Base-by-base conservation (phyloP, 2,797 vertebrate species). In the Octomys mimax region DNA sequence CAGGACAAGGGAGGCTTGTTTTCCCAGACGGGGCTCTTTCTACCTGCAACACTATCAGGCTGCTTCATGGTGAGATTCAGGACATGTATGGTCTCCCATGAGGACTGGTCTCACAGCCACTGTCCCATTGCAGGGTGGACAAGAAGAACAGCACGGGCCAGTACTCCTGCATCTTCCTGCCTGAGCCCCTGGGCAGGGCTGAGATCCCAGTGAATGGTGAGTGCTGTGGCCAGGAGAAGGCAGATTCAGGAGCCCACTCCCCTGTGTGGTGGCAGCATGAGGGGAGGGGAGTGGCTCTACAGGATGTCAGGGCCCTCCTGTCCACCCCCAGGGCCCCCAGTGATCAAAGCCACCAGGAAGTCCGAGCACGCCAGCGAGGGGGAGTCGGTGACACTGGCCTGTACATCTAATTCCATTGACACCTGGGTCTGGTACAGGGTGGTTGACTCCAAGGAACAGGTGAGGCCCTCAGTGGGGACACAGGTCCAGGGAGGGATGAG, bases 311-410 rank as follows among this genome's bases (percentile, higher is more conserved):
- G 54, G 36, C 16, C n/a, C 62, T 24, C 22, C 19, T 1, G 1
- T n/a, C 0, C 4, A n/a, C 24, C 0, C 0, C 0, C 90, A 99
- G 99, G 98, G 7, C 0, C 21, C 2, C 99, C 99, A 9, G 98
- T 98, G 5, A 98, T 99, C 36, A 13, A 0, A 0, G 98, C 99
- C 0, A 98, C 98, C 97, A 99, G 99, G 98, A 99, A 99, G 94
- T 99, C 99, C 0, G 99, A 99, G 97, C 99, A 99, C 0, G 99
- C 98, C 11, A 99, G 99, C 0, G 99, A 99, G 98, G 98, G 98
- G 0, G 99, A 99, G 98, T 98, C 97, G 0, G 98, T 97, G 0
- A 93, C 98, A 28, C 95, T 99, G 97, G 93, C 24, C n/a, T 99
- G 99, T 95, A 98, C 99, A 95, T 98, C 98, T 9, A 97, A 98